Evolutionary conservation across 1,140 invertebrate genomes (phyloP), one percentile per base, ranked within the genome.

Genomic region (Diorhabda elongata): DNA sequence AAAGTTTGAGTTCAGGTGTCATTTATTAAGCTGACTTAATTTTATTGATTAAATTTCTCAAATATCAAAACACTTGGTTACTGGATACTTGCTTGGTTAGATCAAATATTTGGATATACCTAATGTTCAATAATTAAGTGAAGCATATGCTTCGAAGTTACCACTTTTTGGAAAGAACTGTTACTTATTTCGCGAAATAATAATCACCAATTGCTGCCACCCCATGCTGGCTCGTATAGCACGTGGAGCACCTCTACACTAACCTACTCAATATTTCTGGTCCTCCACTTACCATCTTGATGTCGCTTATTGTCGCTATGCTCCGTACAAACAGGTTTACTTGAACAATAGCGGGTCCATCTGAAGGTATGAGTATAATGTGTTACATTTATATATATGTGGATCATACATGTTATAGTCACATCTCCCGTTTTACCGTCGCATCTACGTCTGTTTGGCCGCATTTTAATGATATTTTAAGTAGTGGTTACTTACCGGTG

Each of bases 231-330:
- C 75, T 77, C 71, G 71, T 71, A 70, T 76, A 75, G 73, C 71
- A 73, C 67, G 73, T 77, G 75, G 73, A 74, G 74, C 76, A 74
- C 71, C 73, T 74, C 70, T 73, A 75, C 67, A 73, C 74, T 76
- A 77, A 69, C 64, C 75, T 77, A 77, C 69, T 67, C 65, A 69
- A 67, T 71, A 69, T 68, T 61, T 66, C 70, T 71, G 72, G 71
- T 69, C 75, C 65, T 72, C 75, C 83, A 92, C 92, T 94, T 93
- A 95, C 93, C 95, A 97, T 97, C 87, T 96, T 97, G 85, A 96
- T 96, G 90, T 97, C 95, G 90, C 95, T 96, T 87, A 97, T 97
- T 83, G 95, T 96, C 80, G 92, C 93, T 84, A 97, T 97, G 89
- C 92, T 95, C 87, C 95, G 88, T 81, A 97, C 92, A 89, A 95